phyloP scores from a whole-genome alignment of 2,113 vertebrate species.

The Hippocampus comes region DNA sequence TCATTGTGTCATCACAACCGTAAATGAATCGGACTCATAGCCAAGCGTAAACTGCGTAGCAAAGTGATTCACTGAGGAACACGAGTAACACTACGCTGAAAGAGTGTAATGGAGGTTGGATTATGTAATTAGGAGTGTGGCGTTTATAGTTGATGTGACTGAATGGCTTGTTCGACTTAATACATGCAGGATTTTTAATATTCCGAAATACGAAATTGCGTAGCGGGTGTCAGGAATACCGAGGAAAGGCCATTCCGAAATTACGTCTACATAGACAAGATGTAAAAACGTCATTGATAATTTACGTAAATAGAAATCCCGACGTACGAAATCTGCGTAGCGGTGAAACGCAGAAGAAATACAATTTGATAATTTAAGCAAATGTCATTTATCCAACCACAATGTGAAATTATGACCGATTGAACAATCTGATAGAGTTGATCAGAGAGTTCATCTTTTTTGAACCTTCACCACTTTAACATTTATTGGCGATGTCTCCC shows the following conservation, averaged over 20 bases:
- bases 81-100: background rate
- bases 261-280: background rate
- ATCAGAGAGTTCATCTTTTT: background rate
- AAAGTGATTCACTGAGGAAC: background rate
- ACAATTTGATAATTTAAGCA: background rate
- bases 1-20: conserved; percentile 6
- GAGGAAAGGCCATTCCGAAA: background rate
- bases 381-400: background rate
- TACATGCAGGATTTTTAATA: background rate
- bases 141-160: background rate
- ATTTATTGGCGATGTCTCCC: conserved; percentile 56
- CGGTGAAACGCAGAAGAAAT: background rate
- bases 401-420: background rate
- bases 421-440: background rate
- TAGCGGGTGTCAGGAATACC: background rate
- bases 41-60: conserved; percentile 4
- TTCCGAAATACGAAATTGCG: background rate
- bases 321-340: background rate
- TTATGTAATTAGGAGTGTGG: background rate
- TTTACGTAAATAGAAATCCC: background rate
- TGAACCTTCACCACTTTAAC: background rate
- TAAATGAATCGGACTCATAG: background rate
- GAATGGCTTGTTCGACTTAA: background rate
- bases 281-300: background rate
- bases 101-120: too few species aligned